phyloP scores from a whole-genome alignment of 2,797 vertebrate species.

The Craterocephalus amniculus region DNA sequence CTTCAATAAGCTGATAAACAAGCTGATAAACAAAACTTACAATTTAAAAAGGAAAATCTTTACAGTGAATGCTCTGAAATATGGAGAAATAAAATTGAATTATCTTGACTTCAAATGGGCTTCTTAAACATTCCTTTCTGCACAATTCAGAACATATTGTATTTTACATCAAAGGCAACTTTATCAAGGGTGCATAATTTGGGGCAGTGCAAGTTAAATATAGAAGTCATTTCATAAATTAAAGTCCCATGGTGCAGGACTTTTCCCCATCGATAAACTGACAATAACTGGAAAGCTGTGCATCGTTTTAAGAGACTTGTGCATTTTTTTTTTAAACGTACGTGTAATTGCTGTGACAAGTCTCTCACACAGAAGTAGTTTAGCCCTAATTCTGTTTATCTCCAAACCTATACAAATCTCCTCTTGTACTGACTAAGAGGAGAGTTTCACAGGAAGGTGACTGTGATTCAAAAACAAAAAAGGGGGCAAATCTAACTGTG shows the following conservation, averaged over 20 bases:
- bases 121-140: conserved; percentile 69
- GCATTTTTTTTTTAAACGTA: conserved; percentile 26
- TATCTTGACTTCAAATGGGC: conserved; percentile 41
- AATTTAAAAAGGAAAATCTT: conserved; percentile 16
- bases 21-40: conserved; percentile 29
- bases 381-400: conserved; percentile 12
- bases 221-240: conserved; percentile 41
- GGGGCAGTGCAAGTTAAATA: conserved; percentile 69
- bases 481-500: neutral
- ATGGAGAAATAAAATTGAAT: conserved; percentile 13
- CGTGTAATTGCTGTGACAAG: conserved; percentile 7
- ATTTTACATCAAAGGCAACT: conserved; percentile 81
- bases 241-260: conserved; percentile 51
- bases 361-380: conserved; percentile 36
- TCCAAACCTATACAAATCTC: conserved; percentile 28
- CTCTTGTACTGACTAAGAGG: conserved; percentile 14
- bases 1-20: conserved; percentile 42
- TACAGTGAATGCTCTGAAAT: conserved; percentile 40
- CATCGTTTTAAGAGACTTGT: conserved; percentile 31
- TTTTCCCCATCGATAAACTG: conserved; percentile 35
- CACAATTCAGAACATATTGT: conserved; percentile 75
- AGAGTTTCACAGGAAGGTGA: conserved; percentile 4
- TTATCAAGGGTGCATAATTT: conserved; percentile 71
- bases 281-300: conserved; percentile 35
- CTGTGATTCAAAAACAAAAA: neutral